A percentile compares a stretch with the other conserved stretches of the same genome.
Evolutionary conservation across 2,888 invertebrate species (phyloP).

Genomic region (Dioctria linearis): DNA sequence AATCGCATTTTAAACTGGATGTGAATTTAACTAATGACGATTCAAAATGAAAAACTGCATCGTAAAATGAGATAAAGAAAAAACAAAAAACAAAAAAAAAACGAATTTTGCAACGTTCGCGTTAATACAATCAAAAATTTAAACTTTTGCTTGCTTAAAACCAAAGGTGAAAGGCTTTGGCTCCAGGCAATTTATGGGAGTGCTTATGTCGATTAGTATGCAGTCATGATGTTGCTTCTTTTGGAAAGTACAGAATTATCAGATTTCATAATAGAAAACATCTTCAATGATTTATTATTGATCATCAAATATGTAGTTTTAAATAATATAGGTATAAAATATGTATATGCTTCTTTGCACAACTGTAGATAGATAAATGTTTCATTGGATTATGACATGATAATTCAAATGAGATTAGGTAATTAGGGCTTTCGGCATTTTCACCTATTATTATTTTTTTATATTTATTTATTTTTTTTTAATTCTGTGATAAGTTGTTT

Average conservation of each 20-base stretch:
- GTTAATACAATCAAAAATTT: slow-evolving; percentile 16
- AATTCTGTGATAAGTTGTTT: too few relatives aligned
- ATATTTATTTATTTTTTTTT: too few relatives aligned
- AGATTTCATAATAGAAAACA: slow-evolving; percentile 36
- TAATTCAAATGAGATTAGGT: too few relatives aligned
- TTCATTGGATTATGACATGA: too few relatives aligned
- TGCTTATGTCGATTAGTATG: slow-evolving; percentile 24
- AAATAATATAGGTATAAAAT: too few relatives aligned
- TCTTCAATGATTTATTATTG: slow-evolving; percentile 1
- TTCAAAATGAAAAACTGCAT: slow-evolving; percentile 23
- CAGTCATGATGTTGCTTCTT: slow-evolving; percentile 3
- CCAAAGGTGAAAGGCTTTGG: slow-evolving; percentile 46
- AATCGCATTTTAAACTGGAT: slow-evolving; percentile 12
- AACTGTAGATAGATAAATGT: too few relatives aligned
- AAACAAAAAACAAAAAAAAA: too few relatives aligned
- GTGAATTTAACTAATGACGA: slow-evolving; percentile 10
- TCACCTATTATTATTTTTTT: too few relatives aligned
- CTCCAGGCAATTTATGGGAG: slow-evolving; percentile 26
- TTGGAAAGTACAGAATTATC: slow-evolving; percentile 43
- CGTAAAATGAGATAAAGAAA: background rate
- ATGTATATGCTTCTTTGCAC: too few relatives aligned
- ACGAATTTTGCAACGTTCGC: slow-evolving; percentile 13
- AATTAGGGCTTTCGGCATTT: too few relatives aligned
- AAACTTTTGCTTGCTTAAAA: slow-evolving; percentile 23
- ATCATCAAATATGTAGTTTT: too few relatives aligned